Base-by-base conservation (phyloP, 2,888 invertebrate species). In the Acronicta psi region DNA sequence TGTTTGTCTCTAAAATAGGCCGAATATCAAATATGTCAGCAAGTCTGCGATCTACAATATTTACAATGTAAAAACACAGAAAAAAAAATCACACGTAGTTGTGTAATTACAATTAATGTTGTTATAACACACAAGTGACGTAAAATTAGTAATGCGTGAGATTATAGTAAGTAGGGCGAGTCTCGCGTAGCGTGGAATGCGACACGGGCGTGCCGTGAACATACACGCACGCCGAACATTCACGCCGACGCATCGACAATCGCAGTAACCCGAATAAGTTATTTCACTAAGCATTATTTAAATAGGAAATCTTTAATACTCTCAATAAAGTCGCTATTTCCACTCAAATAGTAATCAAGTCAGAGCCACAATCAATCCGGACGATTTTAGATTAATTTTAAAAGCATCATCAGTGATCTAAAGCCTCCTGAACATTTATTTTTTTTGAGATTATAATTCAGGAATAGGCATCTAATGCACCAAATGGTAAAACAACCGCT, bases 161-260 rank as follows among this genome's bases (percentile, higher is more conserved):
- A 59, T 53, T 58, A 23, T 38, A 5, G 29, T 40, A 60, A 47
- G 49, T 69, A 55, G 64, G 52, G 10, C 49, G 42, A 47, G 42
- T 54, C 23, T 43, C 38, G 31, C 13, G 34, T 29, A 29, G 41
- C 41, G 25, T 34, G 34, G 61, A 36, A 44, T 49, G 14, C 36
- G 42, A 3, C n/a, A n/a, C 44, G 34, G 25, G 46, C 50, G 56
- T 34, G 53, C 34, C 49, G 18, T 34, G 11, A 17, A 41, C 43
- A 36, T 31, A 41, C 34, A n/a, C n/a, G n/a, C n/a, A n/a, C n/a
- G n/a, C n/a, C n/a, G n/a, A n/a, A n/a, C n/a, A n/a, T n/a, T n/a
- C n/a, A n/a, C n/a, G n/a, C n/a, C n/a, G 43, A 53, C 67, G 41
- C 69, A 45, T 68, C 43, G 47, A 59, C 47, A 47, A 41, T 41